phyloP scores from a whole-genome alignment of 2,888 invertebrate genomes.

The Scaptomyza caliginosa region DNA sequence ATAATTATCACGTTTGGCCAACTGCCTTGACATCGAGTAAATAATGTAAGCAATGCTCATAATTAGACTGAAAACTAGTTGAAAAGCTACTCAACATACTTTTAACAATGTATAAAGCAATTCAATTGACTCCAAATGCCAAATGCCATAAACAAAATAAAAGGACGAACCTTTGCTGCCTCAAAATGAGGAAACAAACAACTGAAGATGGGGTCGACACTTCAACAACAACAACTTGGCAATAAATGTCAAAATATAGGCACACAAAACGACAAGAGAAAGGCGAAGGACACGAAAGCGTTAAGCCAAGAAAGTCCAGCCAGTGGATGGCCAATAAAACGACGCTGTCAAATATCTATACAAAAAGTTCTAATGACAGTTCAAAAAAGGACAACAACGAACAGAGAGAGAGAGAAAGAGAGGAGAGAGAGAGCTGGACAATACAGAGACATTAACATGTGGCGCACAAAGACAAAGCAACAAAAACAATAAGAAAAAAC shows the following conservation, averaged over 20 bases:
- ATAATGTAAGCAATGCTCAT: too few species aligned
- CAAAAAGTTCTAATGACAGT: conserved; percentile 65
- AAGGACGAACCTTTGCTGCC: not conserved
- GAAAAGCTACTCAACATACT: not conserved
- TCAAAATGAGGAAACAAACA: conserved; percentile 35
- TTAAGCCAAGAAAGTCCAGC: not conserved
- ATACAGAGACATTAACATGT: conserved; percentile 69
- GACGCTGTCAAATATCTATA: conserved; percentile 57
- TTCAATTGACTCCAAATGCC: conserved; percentile 17
- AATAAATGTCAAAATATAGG: conserved; percentile 70
- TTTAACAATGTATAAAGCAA: not conserved
- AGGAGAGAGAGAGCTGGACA: conserved; percentile 26
- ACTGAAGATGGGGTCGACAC: conserved; percentile 28
- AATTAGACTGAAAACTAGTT: not conserved
- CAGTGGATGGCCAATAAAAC: conserved; percentile 56
- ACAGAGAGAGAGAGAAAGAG: conserved; percentile 5
- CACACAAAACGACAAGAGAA: conserved; percentile 11
- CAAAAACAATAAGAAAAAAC: conserved; percentile 35
- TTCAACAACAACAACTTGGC: conserved; percentile 62
- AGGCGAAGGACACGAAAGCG: conserved; percentile 6
- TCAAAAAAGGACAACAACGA: conserved; percentile 23
- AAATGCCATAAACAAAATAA: too few species aligned
- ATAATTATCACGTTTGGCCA: conserved; percentile 16
- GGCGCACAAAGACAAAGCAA: conserved; percentile 48
- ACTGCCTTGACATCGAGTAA: not conserved